Evolutionary conservation across 1,140 invertebrate species (phyloP), one percentile per base, ranked within the genome.

Genomic region (Agrypnia vestita): DNA sequence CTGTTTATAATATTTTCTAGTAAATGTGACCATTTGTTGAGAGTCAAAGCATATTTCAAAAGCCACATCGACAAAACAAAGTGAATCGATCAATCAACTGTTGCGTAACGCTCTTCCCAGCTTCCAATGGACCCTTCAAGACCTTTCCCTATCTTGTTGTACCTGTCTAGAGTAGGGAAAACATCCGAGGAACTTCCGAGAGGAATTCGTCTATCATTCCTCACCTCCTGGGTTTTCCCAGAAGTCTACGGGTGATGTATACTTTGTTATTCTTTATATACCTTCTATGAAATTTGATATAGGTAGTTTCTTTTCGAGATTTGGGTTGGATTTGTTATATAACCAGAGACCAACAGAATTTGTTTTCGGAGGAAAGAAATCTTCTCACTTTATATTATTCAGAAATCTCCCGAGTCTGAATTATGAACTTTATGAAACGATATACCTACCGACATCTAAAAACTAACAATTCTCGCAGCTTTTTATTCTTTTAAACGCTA

Each of bases 41-140:
- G n/a, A n/a, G n/a, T n/a, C n/a, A n/a, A 15, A 59, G 67, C 67
- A 51, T 71, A 71, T 71, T 71, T 25, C 19, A 71, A 25, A 51
- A 71, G 17, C 67, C 47, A 25, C 61, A 64, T 64, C 61, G 61
- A 25, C 61, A 35, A 35, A 46, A 49, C 67, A 71, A 71, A 71
- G 67, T 71, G 49, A 71, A 71, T 71, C 67, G 49, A 71, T 71
- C 67, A 71, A 53, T 71, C 67, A 71, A 25, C 67, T 71, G 67
- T 71, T 71, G 67, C 67, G 15, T 51, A 71, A 51, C 12, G 46
- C 46, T 11, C 47, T 25, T 49, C n/a, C 25, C 46, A 17, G 15
- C 67, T 47, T 59, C 62, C 15, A 13, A 71, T 71, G 49, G 67
- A 71, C 67, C 67, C 67, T 71, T 71, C 67, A 49, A 19, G 67